Evolutionary conservation across 2,113 vertebrate species (phyloP), one percentile per base, ranked within the genome.

Genomic region (Blennius ocellaris): DNA sequence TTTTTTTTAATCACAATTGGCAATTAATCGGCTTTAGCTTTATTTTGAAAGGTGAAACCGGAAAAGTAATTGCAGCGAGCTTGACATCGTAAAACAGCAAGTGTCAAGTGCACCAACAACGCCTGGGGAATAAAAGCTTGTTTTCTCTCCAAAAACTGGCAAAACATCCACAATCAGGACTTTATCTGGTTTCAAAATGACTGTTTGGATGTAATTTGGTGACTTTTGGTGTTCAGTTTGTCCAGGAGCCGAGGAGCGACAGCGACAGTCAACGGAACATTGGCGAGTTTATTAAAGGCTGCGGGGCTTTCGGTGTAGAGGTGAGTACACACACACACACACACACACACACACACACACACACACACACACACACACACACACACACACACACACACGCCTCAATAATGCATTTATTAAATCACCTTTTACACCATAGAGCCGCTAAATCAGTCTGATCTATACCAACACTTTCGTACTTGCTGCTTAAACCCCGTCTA

Each of bases 241-340:
- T 92, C 63, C 94, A 94, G 77, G 97, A 98, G 64, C 96, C 97
- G 73, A 94, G 94, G 76, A 94, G 87, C 75, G 97, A 98, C 82
- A 81, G 89, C 85, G 96, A 99, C 91, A 94, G 93, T 82, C 93
- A 97, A 90, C 94, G 93, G 89, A 99, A 97, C 91, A 95, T 99
- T 70, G 93, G 82, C 69, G 95, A 97, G 93, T 99, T 98, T 78
- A 84, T 97, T 74, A 94, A 93, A 86, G 96, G 94, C 92, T 97
- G 96, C 86, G 94, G 89, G 62, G 82, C 90, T 67, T 95, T 96
- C 88, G 94, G 93, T 30, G 93, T 98, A 80, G 96, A 98, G 95
- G 96, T 98, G 93, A 96, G 96, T 90, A 7, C 41, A 43, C 41
- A 6, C 7, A 43, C 41, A 43, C 7, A 43, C 41, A 43, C 3